Conservation (phyloP, 1,140 invertebrate genomes). For the Archivesica marissinica region DNA sequence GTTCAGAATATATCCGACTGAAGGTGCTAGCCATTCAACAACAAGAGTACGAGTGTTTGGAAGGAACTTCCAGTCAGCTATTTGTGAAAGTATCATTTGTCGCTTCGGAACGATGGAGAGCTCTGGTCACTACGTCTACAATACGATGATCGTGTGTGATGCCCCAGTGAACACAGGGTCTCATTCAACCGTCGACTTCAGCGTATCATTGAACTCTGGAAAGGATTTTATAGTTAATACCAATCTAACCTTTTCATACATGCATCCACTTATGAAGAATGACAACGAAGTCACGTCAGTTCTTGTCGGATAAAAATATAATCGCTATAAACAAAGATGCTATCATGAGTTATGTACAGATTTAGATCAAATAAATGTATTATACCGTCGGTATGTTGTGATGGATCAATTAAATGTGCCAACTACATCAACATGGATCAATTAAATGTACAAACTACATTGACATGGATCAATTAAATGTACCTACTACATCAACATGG, state of each 20-base stretch:
- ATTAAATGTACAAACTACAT: too few relatives aligned
- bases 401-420: too few relatives aligned
- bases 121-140: conserved; percentile 56
- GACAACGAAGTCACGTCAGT: not conserved
- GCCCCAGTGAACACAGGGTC: not conserved
- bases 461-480: too few relatives aligned
- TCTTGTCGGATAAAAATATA: too few relatives aligned
- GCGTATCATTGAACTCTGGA: conserved; percentile 12
- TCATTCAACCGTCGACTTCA: not conserved
- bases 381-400: too few relatives aligned
- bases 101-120: conserved; percentile 52
- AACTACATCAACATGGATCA: too few relatives aligned
- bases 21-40: conserved; percentile 12
- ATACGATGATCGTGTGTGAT: conserved; percentile 30
- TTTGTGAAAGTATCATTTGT: conserved; percentile 64
- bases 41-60: conserved; percentile 66
- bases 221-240: not conserved
- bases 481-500: too few relatives aligned
- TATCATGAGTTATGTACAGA: too few relatives aligned
- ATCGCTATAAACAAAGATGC: too few relatives aligned
- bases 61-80: conserved; percentile 59
- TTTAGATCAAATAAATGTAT: too few relatives aligned
- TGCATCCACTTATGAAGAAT: not conserved
- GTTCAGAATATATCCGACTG: conserved; percentile 57
- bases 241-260: conserved; percentile 4